Base-by-base conservation (phyloP, 2,888 invertebrate genomes). In the Meghimatium bilineatum region DNA sequence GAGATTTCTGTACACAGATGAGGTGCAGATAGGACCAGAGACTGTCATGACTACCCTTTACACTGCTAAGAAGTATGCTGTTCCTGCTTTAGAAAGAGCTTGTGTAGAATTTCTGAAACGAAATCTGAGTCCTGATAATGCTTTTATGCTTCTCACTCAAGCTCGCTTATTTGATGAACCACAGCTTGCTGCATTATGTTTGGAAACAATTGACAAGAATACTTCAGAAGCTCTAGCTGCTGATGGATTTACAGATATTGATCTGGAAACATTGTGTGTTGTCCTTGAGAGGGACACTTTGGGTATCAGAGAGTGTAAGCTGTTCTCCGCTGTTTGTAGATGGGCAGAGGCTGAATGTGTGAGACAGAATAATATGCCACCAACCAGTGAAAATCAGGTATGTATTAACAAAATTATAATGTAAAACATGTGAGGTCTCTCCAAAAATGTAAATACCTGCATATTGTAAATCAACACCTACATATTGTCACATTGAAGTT, bases 41-140 rank as follows among this genome's bases (percentile, higher is more conserved):
- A 96, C 96, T 91, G 97, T 97, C 1, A 97, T 97, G 97, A 96
- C 96, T 1, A 97, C 97, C 0, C 93, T 97, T 78, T 97, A 97
- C 90, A 96, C 97, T 0, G 97, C 97, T 12, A 97, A 97, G 91
- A 97, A 97, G 90, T 97, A 97, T 94, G 97, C 96, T 1, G 96
- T 97, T 0, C 96, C 96, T 0, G 96, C 96, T 5, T 93, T 97
- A 86, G 97, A 97, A 90, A 96, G 96, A 89, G 96, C 96, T 85
- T 97, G 97, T 94, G 97, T 97, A 0, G 96, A 97, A 90, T 97
- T 97, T 93, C 92, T 95, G 67, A 95, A 95, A 90, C 95, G 96
- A 88, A 96, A 96, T 92, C 94, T 97, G 86, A 96, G 96, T 82
- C 95, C 96, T 44, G 97, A 97, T 88, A 97, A 97, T 94, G 97